Evolutionary conservation across 2,113 vertebrate genomes (phyloP).

Genomic region (Malurus elegans): DNA sequence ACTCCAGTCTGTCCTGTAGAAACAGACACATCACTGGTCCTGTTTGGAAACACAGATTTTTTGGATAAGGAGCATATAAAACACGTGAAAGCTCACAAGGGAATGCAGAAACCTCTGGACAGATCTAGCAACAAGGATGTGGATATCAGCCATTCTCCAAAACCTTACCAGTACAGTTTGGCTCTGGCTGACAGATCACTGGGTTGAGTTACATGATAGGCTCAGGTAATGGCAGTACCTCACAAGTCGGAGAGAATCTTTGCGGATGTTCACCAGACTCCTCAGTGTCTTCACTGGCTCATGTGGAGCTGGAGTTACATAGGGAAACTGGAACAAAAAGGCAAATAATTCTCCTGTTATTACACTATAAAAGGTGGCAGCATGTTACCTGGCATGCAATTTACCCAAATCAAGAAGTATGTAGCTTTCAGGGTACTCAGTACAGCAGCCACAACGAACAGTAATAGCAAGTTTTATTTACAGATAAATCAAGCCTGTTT

Average conservation of each 20-base stretch:
- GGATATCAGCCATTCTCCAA: neutral
- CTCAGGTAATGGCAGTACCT: conserved; percentile 73
- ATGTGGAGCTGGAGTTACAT: conserved; percentile 94
- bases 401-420: neutral
- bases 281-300: conserved; percentile 96
- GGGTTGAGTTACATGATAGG: neutral
- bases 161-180: neutral
- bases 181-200: neutral
- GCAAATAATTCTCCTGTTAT: neutral
- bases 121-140: neutral
- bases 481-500: neutral
- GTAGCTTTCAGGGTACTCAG: neutral
- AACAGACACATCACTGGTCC: neutral
- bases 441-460: neutral
- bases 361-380: neutral
- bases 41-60: neutral
- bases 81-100: neutral
- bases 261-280: conserved; percentile 96
- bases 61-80: neutral
- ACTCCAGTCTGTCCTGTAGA: neutral
- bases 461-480: neutral
- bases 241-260: conserved; percentile 93
- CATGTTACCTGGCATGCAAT: neutral
- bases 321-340: conserved; percentile 86
- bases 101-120: neutral